Evolutionary conservation across 2,797 vertebrate species (phyloP).

Genomic region (Neosilurus hyrtlii): DNA sequence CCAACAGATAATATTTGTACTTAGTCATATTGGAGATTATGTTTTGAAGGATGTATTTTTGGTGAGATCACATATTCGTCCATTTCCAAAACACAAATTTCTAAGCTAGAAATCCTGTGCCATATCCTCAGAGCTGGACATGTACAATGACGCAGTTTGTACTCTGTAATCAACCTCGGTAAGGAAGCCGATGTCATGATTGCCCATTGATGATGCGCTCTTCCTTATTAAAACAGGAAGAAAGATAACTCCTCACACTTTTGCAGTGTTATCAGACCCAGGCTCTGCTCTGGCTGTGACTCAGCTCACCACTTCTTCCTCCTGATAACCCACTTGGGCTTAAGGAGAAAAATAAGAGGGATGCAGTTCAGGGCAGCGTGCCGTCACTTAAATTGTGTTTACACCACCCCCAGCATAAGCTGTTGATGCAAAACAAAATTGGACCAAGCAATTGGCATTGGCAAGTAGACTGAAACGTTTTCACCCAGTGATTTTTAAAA

Average conservation of each 20-base stretch:
- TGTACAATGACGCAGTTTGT: slow-evolving; percentile 44
- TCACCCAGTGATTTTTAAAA: not conserved
- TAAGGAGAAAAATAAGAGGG: slow-evolving; percentile 55
- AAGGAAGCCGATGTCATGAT: slow-evolving; percentile 62
- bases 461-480: not conserved
- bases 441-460: not conserved
- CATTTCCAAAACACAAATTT: slow-evolving; percentile 27
- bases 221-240: slow-evolving; percentile 69
- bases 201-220: slow-evolving; percentile 55
- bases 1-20: too few species aligned
- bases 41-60: too few species aligned
- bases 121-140: slow-evolving; percentile 29
- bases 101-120: slow-evolving; percentile 47
- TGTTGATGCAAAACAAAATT: slow-evolving; percentile 46
- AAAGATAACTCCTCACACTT: slow-evolving; percentile 66
- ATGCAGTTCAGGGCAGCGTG: slow-evolving; percentile 33
- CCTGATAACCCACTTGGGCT: slow-evolving; percentile 62
- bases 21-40: too few species aligned
- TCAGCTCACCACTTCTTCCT: slow-evolving; percentile 67
- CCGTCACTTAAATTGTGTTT: slow-evolving; percentile 33
- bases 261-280: slow-evolving; percentile 59
- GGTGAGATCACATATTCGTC: too few species aligned
- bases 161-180: slow-evolving; percentile 55
- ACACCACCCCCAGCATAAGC: slow-evolving; percentile 47
- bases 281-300: slow-evolving; percentile 62